Base-by-base conservation (phyloP, 2,888 invertebrate species). In the Hyposoter didymator region DNA sequence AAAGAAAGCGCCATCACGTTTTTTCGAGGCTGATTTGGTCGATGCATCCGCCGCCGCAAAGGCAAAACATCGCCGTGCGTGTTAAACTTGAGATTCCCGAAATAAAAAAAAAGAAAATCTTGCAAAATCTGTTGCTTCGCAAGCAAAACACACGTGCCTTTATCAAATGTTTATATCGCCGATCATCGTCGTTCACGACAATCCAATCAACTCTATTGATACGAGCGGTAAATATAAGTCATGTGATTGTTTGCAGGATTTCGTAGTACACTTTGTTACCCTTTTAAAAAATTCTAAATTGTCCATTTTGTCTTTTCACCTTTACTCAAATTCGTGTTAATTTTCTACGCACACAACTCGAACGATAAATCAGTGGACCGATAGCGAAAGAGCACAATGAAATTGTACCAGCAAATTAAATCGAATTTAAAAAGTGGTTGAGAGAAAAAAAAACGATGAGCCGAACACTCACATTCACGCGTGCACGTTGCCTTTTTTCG, bases 241-340 rank as follows among this genome's bases (percentile, higher is more conserved):
- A 90, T 92, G 91, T 92, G 91, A 91, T 92, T 91, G 90, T 91
- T 14, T 91, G 90, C 91, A 91, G 90, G 91, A 90, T 90, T 88
- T 90, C 91, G 90, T 75, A 49, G 32, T 90, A 91, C 90, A 90
- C 87, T 88, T 92, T 91, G 91, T 92, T 92, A 92, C 91, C 91
- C 89, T 92, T 92, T 90, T 91, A 91, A 90, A 90, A 90, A 90
- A 45, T 45, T 39, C 28, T 28, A 64, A 55, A 45, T 90, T 90
- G 88, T 91, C 90, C 91, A 89, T 88, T 72, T 76, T 70, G 83
- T 87, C 72, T 83, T 83, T 86, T 87, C 88, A 90, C 91, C 89
- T 88, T 92, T 91, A 90, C 85, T 88, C 62, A 88, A 90, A 90
- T 89, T 88, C 79, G 90, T 90, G 84, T 89, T 89, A 90, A 89